These are phyloP conservation scores for Terrapene triunguis DNA, from an alignment of 2,113 vertebrate species.

Conservation along the genomic window DNA sequence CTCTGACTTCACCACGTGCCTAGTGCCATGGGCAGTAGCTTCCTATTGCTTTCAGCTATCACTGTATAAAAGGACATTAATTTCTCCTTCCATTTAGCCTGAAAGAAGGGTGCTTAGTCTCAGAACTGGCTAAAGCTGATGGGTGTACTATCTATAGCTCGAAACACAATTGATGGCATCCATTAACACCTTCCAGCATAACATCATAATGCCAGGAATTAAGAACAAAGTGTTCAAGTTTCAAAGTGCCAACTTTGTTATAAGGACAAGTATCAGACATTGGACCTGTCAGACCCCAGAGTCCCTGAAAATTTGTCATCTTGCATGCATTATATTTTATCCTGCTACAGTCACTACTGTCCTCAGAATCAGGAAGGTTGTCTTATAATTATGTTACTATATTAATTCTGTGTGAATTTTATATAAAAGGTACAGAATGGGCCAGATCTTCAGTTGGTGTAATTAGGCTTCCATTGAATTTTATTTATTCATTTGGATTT, in stretches of 20 bases:
- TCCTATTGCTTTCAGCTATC: neutral
- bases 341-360: neutral
- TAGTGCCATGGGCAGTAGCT: neutral
- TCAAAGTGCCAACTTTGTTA: conserved; percentile 15
- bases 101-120: neutral
- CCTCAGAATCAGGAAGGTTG: conserved; percentile 1
- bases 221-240: neutral
- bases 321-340: conserved; percentile 23
- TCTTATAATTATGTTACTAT: neutral
- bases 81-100: neutral
- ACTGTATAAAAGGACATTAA: neutral
- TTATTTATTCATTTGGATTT: conserved; percentile 12
- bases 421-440: neutral
- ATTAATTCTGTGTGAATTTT: conserved; percentile 11
- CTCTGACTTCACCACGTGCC: neutral
- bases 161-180: neutral
- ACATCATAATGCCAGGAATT: conserved; percentile 5
- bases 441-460: neutral
- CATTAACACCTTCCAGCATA: neutral
- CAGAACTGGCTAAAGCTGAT: no score
- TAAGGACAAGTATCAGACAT: neutral
- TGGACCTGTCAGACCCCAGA: neutral
- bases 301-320: conserved; percentile 8
- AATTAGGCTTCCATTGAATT: neutral
- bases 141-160: neutral